These are phyloP conservation scores for Oreochromis tanganicae DNA, from an alignment of 2,113 vertebrate species.

Conservation along the genomic window DNA sequence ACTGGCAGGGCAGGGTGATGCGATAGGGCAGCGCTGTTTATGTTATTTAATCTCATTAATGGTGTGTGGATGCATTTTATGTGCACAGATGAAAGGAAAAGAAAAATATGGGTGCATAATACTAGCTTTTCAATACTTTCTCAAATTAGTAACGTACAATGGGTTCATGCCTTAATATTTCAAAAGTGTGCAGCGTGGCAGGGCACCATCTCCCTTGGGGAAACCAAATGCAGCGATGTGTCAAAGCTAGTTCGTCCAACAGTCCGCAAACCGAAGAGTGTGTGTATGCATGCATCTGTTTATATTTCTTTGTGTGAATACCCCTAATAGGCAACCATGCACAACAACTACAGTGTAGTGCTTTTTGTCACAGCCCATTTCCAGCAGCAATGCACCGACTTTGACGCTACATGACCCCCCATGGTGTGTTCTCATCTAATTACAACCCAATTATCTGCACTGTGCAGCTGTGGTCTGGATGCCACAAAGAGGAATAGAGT, in stretches of 20 bases:
- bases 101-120: neutral
- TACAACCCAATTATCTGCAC: slow-evolving; percentile 47
- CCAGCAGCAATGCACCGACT: neutral
- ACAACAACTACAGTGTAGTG: neutral
- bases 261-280: neutral
- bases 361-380: neutral
- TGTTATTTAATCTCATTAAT: neutral
- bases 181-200: slow-evolving; percentile 29
- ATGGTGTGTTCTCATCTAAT: slow-evolving; percentile 36
- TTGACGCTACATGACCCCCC: slow-evolving; percentile 13
- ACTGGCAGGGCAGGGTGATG: neutral
- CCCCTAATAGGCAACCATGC: slow-evolving; percentile 8
- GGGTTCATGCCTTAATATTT: slow-evolving; percentile 44
- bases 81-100: neutral
- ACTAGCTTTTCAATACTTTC: neutral
- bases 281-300: neutral
- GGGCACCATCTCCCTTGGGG: slow-evolving; percentile 14
- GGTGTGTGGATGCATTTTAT: neutral
- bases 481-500: neutral
- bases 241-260: slow-evolving; percentile 19
- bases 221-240: slow-evolving; percentile 38
- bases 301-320: neutral
- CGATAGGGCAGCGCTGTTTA: neutral
- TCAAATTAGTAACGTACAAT: slow-evolving; percentile 27
- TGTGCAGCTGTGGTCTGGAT: slow-evolving; percentile 33